Conservation (phyloP, 1,140 invertebrate species). For the Achroia grisella region DNA sequence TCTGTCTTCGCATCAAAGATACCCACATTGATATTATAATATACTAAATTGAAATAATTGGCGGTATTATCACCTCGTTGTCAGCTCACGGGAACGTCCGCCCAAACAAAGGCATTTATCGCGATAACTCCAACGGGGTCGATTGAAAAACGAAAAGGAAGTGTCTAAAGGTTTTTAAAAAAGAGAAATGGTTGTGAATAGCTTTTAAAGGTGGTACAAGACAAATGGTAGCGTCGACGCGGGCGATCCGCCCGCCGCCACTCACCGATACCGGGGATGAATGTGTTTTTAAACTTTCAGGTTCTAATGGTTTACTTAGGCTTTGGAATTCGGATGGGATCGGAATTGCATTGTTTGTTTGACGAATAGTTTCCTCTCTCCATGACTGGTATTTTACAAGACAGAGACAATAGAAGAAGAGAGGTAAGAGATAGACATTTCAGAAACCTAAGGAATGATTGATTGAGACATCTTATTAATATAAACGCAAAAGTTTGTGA, state of each 20-base stretch:
- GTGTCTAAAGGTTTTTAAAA: slow-evolving; percentile 69
- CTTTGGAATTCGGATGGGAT: slow-evolving; percentile 7
- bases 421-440: no score
- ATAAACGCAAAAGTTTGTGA: no score
- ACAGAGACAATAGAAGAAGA: no score
- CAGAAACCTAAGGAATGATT: no score
- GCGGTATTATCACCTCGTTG: slow-evolving; percentile 18
- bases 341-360: slow-evolving; percentile 66
- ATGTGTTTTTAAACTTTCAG: no score
- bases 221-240: slow-evolving; percentile 16
- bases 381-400: no score
- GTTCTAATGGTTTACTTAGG: no score
- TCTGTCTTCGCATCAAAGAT: no score
- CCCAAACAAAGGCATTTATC: slow-evolving; percentile 57
- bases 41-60: no score
- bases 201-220: slow-evolving; percentile 23
- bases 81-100: slow-evolving; percentile 10
- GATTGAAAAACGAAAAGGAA: slow-evolving; percentile 70
- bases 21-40: no score
- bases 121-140: slow-evolving; percentile 47
- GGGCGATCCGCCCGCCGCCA: background rate
- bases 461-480: no score
- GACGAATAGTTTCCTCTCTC: slow-evolving; percentile 13
- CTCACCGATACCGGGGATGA: no score
- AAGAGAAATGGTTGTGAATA: slow-evolving; percentile 55